These are phyloP conservation scores for Ceuthmochares aereus DNA, from an alignment of 2,113 vertebrate species.

Conservation along the genomic window DNA sequence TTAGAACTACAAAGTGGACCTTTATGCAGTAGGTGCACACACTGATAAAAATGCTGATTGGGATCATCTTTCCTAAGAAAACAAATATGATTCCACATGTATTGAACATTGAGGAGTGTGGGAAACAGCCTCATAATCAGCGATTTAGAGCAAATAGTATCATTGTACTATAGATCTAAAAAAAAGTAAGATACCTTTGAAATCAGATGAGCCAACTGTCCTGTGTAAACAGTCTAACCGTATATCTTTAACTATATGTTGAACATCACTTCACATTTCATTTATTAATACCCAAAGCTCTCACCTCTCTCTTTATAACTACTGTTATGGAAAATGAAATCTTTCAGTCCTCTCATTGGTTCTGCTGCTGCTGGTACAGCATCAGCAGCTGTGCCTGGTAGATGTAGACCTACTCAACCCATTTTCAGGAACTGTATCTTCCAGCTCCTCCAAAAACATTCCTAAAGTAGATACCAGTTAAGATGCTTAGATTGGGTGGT, in stretches of 20 bases:
- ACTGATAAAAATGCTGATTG: not conserved
- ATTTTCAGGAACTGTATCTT: not conserved
- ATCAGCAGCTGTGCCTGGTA: not conserved
- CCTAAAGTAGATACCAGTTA: not conserved
- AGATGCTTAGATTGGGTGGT: not conserved
- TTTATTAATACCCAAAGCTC: not conserved
- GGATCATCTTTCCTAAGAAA: slow-evolving; percentile 34
- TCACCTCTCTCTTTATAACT: not conserved
- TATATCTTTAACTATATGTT: not conserved
- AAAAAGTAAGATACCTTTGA: not conserved
- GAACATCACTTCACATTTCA: not conserved
- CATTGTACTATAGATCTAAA: not conserved
- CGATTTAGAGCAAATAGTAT: slow-evolving; percentile 2
- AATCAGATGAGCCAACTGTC: slow-evolving; percentile 12
- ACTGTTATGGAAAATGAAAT: not conserved
- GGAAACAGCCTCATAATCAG: slow-evolving; percentile 7
- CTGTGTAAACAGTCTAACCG: not conserved
- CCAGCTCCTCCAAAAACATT: not conserved
- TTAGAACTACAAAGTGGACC: slow-evolving; percentile 48
- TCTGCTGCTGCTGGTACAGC: not conserved
- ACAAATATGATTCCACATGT: slow-evolving; percentile 14
- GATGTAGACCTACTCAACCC: not conserved
- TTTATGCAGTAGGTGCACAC: slow-evolving; percentile 21
- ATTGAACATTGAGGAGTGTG: not conserved
- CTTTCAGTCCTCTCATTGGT: not conserved